Base-by-base conservation (phyloP, 2,888 invertebrate species). In the Sarcophaga carnaria region DNA sequence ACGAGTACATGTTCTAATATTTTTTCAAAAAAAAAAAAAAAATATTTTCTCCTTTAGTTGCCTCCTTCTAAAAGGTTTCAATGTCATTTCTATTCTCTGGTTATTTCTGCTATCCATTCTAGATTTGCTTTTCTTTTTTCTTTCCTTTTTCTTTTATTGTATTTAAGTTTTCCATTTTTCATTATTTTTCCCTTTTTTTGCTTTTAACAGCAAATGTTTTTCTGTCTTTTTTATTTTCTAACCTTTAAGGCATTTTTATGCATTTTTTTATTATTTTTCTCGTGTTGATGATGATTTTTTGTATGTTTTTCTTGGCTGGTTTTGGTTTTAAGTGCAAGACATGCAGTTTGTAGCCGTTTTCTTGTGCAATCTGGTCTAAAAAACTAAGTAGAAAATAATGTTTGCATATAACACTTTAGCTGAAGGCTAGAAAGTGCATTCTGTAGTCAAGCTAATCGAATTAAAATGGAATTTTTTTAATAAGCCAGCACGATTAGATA, bases 11-110 rank as follows among this genome's bases (percentile, higher is more conserved):
- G 63, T 77, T 63, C 2, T 64, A 59, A 59, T 62, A 54, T 54
- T 54, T 54, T 37, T 27, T 6, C 0, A 6, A 27, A 8, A 37
- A 27, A 27, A 27, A 27, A 0, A 27, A 12, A 49, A 10, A 49
- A 12, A 12, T 49, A 14, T 54, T 14, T 54, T 12, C 14, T 54
- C 14, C 17, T 54, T 59, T 74, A 62, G 4, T n/a, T 62, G n/a
- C 37, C 60, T 77, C 72, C 70, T 80, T 86, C 74, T 78, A 80
- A 54, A 54, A 74, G 83, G 83, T 80, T 86, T 86, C 86, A 86
- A 86, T 83, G 86, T 76, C 83, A 83, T 59, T 71, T 66, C 6
- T 20, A 59, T 54, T 71, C 25, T 66, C 59, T 47, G 20, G 49
- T 49, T 25, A 54, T 54, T 54, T 54, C 54, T 54, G 17, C 17